Evolutionary conservation across 2,113 vertebrate species (phyloP), one percentile per base, ranked within the genome.

Genomic region (Dinomys branickii): DNA sequence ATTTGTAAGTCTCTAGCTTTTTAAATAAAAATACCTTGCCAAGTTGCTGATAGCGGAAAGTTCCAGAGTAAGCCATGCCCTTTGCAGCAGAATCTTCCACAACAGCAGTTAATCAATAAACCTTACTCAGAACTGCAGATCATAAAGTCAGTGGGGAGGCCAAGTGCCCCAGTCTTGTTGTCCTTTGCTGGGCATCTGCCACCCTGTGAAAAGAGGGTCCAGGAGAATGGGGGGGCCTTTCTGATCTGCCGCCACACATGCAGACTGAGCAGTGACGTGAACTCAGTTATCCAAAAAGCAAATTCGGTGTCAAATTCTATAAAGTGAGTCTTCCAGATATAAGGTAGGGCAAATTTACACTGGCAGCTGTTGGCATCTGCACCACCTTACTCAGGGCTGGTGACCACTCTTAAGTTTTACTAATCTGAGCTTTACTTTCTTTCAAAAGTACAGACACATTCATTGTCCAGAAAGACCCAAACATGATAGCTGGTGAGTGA

Each of bases 91-190:
- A 95, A 93, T 91, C 91, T 63, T 82, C 59, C 91, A 50, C 17
- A 67, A 58, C 84, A 88, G 58, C 16, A 69, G 65, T 69, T 52
- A 82, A 96, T 96, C 95, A 93, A 96, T 97, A 97, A 91, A 47
- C n/a, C 61, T 92, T 90, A 44, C 69, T 61, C 50, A 54, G 77
- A 96, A 84, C 30, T 87, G 67, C 83, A 88, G 88, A 91, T 77
- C 75, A 41, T 88, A 75, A 96, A 94, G 44, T 85, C 92, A 77
- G 33, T 59, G 65, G n/a, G 52, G 90, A 95, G 95, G 94, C 90
- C 92, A 56, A 92, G 86, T 5, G 28, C 61, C 52, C 82, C 24
- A 0, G 28, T 65, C 71, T 69, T 71, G 67, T 58, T 59, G 50
- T 44, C 82, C 92, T 92, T 75, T 82, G 85, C 61, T 78, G 10